Evolutionary conservation across 2,797 vertebrate genomes (phyloP).

Genomic region (Phoebastria nigripes): DNA sequence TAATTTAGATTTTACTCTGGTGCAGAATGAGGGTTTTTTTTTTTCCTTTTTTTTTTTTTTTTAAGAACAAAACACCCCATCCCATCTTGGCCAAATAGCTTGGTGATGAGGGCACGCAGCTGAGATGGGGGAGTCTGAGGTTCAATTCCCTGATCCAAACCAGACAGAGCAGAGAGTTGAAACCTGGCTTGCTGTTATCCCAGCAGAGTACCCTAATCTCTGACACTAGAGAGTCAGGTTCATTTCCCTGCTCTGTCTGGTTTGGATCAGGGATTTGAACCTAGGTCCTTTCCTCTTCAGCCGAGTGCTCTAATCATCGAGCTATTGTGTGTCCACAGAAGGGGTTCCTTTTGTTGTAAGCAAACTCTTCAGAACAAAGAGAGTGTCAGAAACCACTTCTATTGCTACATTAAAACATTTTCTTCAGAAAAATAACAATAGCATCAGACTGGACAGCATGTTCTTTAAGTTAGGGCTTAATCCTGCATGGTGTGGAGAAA

Average conservation of each 20-base stretch:
- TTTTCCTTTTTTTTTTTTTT: background rate
- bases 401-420: background rate
- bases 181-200: conserved; percentile 41
- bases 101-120: background rate
- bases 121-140: background rate
- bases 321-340: conserved; percentile 22
- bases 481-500: background rate
- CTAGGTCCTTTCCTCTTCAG: background rate
- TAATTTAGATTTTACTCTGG: background rate
- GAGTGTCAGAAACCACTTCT: background rate
- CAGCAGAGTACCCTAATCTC: conserved; percentile 28
- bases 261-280: conserved; percentile 50
- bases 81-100: background rate
- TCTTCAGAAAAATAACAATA: background rate
- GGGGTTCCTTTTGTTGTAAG: conserved; percentile 6
- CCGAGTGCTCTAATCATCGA: conserved; percentile 15
- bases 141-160: conserved; percentile 37
- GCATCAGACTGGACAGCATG: background rate
- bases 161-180: conserved; percentile 34
- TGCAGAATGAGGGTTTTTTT: background rate
- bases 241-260: conserved; percentile 32
- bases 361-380: conserved; percentile 3
- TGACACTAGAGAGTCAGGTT: conserved; percentile 38
- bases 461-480: background rate
- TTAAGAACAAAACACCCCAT: background rate